Base-by-base conservation (phyloP, 92 coral and sea anemone genomes). In the Palythoa caribaeorum region DNA sequence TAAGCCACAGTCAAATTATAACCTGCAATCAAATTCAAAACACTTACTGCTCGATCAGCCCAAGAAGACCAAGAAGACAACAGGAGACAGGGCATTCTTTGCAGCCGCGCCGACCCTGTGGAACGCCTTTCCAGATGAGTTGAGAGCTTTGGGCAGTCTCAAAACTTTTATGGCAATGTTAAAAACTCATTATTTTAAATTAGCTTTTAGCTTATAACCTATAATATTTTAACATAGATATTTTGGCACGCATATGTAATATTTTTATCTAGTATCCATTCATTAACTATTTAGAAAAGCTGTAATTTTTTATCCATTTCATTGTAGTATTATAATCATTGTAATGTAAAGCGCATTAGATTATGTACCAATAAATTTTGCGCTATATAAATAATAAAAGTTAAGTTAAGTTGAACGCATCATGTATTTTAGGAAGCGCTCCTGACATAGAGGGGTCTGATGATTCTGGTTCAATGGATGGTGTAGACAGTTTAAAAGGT, bases 1-100 rank as follows among this genome's bases (percentile, higher is more conserved):
- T n/a, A n/a, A n/a, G n/a, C n/a, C n/a, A n/a, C n/a, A n/a, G n/a
- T n/a, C n/a, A n/a, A n/a, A n/a, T n/a, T n/a, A n/a, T n/a, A n/a
- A n/a, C n/a, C n/a, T n/a, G n/a, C n/a, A n/a, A n/a, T n/a, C n/a
- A n/a, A n/a, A n/a, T n/a, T n/a, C n/a, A n/a, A n/a, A n/a, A n/a
- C n/a, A n/a, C n/a, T n/a, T n/a, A n/a, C n/a, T n/a, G n/a, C 35
- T 13, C 48, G 62, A 3, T 73, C 78, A 2, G 54, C 88, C 11
- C 13, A 53, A 6, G 37, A 87, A 40, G 83, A 80, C 88, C 65
- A 83, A 47, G 87, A 83, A 83, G 71, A 84, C 71, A 62, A 84
- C 88, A 71, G 79, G 88, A 71, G 88, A 72, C 79, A 73, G 80
- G 80, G 88, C 80, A 71, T 70, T 70, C 78, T 21, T 15, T 66